Evolutionary conservation across 2,797 vertebrate genomes (phyloP).

Genomic region (Dipus sagitta): DNA sequence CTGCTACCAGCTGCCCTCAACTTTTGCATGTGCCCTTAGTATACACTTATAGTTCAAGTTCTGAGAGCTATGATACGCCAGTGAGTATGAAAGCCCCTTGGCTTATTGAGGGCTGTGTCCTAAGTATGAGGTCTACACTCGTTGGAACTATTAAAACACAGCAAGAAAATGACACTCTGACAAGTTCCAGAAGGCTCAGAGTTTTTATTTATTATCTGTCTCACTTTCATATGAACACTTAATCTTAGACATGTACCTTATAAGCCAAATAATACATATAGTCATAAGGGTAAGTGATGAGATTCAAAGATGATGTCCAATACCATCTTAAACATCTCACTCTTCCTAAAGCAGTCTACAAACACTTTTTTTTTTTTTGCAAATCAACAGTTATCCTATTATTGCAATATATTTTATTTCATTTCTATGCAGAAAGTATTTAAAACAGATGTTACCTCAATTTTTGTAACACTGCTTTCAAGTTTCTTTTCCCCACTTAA

Average conservation of each 20-base stretch:
- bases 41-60: background rate
- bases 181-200: background rate
- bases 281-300: background rate
- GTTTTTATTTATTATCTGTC: conserved; percentile 3
- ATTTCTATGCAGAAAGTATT: conserved; percentile 46
- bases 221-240: conserved; percentile 11
- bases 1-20: background rate
- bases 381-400: background rate
- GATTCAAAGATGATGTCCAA: conserved; percentile 9
- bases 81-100: background rate
- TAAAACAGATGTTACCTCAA: conserved; percentile 9
- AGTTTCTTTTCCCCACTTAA: background rate
- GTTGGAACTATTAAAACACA: background rate
- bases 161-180: background rate
- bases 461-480: conserved; percentile 42
- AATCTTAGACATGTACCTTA: conserved; percentile 31
- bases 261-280: background rate
- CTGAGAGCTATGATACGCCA: background rate
- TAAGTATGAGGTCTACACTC: background rate
- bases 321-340: background rate
- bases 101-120: background rate
- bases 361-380: background rate
- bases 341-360: background rate
- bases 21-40: conserved; percentile 1
- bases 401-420: background rate